Base-by-base conservation (phyloP, 92 coral and sea anemone genomes). In the Palythoa caribaeorum region DNA sequence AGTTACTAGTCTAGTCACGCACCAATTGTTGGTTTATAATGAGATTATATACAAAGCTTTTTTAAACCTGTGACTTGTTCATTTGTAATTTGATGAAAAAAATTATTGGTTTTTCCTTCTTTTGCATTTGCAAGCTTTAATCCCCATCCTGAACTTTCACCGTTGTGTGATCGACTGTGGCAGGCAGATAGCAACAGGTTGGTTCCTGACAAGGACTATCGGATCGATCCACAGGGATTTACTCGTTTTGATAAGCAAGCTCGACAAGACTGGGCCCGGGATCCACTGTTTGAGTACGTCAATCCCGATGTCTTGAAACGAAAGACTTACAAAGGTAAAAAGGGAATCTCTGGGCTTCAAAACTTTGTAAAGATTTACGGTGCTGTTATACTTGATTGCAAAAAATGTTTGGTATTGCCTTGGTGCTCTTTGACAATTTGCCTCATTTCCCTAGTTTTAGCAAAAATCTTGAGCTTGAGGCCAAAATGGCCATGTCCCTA, bases 191-290 rank as follows among this genome's bases (percentile, higher is more conserved):
- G 54, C 19, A 97, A 97, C 83, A 94, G 99, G 21, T 92, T 97
- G 47, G 83, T 79, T 5, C 98, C 99, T 65, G 97, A 92, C 19
- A 85, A 88, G 6, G 90, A 97, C 87, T 97, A 97, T 86, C 87
- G 65, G 12, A 94, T 97, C n/a, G 99, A 97, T 60, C 96, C 98
- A 9, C 99, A 97, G 85, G 99, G 99, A 37, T 88, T 79, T 69
- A 95, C 99, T 9, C 91, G 95, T 55, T 95, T 48, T 89, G 86
- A 81, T 62, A 81, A 83, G 57, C 92, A 91, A 63, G 87, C 98
- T 38, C 55, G 92, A 1, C 20, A 28, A 13, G 99, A 97, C 85
- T 91, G 89, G 59, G 99, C 99, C 0, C 53, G 90, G 2, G 89
- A 97, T 50, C 99, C 99, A 3, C 89, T 97, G 72, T 97, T 97